Base-by-base conservation (phyloP, 1,140 invertebrate genomes). In the Halyomorpha halys region DNA sequence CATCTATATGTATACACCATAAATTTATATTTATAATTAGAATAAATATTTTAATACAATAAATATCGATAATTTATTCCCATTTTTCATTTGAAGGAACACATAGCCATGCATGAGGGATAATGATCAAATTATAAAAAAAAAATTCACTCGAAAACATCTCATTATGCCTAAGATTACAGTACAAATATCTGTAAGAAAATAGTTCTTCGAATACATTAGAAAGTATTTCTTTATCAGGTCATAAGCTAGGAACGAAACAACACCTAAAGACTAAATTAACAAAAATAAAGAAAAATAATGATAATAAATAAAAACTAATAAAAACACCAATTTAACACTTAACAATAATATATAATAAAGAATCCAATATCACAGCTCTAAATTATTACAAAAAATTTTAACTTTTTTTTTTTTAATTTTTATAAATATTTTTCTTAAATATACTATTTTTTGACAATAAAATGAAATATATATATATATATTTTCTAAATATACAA, bases 131-230 rank as follows among this genome's bases (percentile, higher is more conserved):
- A 56, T 25, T 5, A 56, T 25, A 11, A 18, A 23, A 56, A n/a
- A n/a, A 56, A 16, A 8, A 18, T 21, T 56, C 53, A 16, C 21
- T 23, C 27, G 2, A 23, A 23, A 21, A 23, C 53, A 56, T 23
- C 8, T 49, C 47, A 19, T 16, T 56, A 23, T 27, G 15, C 18
- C 14, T 23, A 23, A 56, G 53, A 15, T 56, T 25, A 25, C 23
- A 56, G 53, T 56, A 56, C 18, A 56, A 56, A 56, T 56, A 56
- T 56, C 23, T 56, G 53, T 56, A 56, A 56, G 53, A 56, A 56
- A 56, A 56, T 56, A 56, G 53, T 56, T 56, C 23, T 56, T 56
- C 18, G 23, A 56, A 3, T 56, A 56, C 53, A 56, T 49, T 56
- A 56, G 18, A 56, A 56, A 6, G 9, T 15, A 49, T 39, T 39